phyloP scores from a whole-genome alignment of 2,797 vertebrate species.

The Heterohyrax brucei region DNA sequence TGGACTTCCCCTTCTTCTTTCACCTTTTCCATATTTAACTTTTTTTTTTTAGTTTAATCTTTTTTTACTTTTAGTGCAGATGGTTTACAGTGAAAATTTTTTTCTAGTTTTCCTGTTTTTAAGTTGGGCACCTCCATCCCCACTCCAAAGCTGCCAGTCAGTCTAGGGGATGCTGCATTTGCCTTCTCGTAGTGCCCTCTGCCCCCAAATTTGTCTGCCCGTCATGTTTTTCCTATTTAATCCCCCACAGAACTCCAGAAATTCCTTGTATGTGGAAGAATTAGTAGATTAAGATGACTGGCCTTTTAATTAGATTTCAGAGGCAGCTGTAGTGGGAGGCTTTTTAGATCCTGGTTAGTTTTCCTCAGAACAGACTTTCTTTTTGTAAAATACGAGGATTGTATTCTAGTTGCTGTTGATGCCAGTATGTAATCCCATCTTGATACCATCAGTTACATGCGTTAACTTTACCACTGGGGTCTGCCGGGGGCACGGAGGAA shows the following conservation, averaged over 20 bases:
- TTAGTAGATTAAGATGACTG: slow-evolving; percentile 19
- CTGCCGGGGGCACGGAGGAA: not conserved
- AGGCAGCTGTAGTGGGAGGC: slow-evolving; percentile 22
- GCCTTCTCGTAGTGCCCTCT: not conserved
- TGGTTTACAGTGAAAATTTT: not conserved
- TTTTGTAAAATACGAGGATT: not conserved
- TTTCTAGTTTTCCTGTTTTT: not conserved
- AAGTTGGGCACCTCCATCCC: not conserved
- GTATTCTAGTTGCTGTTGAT: not conserved
- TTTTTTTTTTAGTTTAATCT: not conserved
- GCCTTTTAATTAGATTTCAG: slow-evolving; percentile 63
- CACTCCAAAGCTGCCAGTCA: not conserved
- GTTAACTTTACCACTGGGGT: not conserved
- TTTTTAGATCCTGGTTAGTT: slow-evolving; percentile 31
- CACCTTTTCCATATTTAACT: slow-evolving; percentile 42
- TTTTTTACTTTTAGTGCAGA: slow-evolving; percentile 1
- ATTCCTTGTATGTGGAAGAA: slow-evolving; percentile 44
- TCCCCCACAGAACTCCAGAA: slow-evolving; percentile 27
- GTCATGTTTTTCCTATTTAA: not conserved
- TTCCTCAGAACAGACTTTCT: not conserved
- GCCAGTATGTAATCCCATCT: not conserved
- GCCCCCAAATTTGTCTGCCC: not conserved
- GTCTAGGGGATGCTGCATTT: not conserved
- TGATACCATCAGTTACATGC: not conserved
- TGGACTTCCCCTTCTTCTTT: not conserved